A percentile compares a stretch with the other conserved stretches of the same genome.
These are phyloP conservation scores for Conistra vaccinii DNA, from an alignment of 2,888 invertebrate species.

Conservation along the genomic window DNA sequence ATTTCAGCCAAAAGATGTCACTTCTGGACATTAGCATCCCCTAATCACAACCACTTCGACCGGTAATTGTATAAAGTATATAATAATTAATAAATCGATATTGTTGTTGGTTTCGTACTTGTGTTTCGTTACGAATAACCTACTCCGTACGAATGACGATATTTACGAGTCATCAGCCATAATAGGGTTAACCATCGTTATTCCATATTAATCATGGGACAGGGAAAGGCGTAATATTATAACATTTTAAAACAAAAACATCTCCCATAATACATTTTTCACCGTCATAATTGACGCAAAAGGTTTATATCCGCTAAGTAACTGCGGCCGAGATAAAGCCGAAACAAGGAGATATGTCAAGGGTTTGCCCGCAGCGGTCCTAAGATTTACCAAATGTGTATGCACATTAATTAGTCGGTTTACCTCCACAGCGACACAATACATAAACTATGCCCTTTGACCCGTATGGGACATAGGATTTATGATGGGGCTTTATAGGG, in stretches of 20 bases:
- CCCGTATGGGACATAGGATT: conserved; percentile 54
- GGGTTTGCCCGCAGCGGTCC: conserved; percentile 6
- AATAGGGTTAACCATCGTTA: not conserved
- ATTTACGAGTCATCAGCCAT: not conserved
- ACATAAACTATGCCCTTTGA: conserved; percentile 65
- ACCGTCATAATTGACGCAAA: conserved; percentile 2
- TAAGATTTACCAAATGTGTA: conserved; percentile 55
- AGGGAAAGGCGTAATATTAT: not conserved
- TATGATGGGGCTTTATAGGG: conserved; percentile 61
- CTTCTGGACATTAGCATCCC: too few relatives aligned
- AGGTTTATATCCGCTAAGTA: conserved; percentile 4
- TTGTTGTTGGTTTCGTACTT: not conserved
- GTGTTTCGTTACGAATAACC: not conserved
- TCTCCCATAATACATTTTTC: not conserved
- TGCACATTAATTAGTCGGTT: conserved; percentile 62
- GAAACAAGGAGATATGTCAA: conserved; percentile 17
- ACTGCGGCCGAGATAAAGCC: conserved; percentile 8
- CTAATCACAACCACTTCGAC: too few relatives aligned
- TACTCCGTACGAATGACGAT: not conserved
- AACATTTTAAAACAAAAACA: not conserved
- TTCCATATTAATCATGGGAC: not conserved
- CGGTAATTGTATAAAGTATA: too few relatives aligned
- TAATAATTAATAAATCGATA: not conserved
- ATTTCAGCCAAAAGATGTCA: too few relatives aligned
- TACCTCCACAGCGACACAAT: conserved; percentile 53